phyloP scores from a whole-genome alignment of 1,140 invertebrate species.

The Drosophila ficusphila region DNA sequence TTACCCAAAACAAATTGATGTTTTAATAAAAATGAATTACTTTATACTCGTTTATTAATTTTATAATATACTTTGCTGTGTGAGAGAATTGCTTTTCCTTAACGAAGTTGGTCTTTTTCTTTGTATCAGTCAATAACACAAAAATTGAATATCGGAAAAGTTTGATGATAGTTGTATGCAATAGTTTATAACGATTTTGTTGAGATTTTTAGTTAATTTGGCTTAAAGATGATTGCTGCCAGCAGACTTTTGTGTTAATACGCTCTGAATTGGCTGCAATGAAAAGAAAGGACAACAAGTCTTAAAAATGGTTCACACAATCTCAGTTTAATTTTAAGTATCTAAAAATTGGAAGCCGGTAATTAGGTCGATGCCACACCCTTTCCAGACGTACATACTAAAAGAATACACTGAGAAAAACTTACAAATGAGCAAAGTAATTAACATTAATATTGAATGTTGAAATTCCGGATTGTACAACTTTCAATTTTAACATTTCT shows the following conservation, averaged over 20 bases:
- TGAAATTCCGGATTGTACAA: too few relatives aligned
- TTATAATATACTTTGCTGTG: slow-evolving; percentile 7
- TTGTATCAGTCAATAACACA: slow-evolving; percentile 29
- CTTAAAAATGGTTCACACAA: neutral
- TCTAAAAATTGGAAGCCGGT: neutral
- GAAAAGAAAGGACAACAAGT: neutral
- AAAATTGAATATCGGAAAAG: slow-evolving; percentile 32
- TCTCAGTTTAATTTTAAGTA: neutral
- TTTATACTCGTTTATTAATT: neutral
- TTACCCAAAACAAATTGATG: slow-evolving; percentile 21
- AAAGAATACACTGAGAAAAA: neutral
- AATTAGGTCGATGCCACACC: slow-evolving; percentile 48
- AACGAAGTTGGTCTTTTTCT: slow-evolving; percentile 19
- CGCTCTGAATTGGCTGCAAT: slow-evolving; percentile 49
- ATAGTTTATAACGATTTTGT: slow-evolving; percentile 11
- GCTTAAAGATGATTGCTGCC: slow-evolving; percentile 57
- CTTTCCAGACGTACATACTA: slow-evolving; percentile 16
- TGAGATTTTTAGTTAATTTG: slow-evolving; percentile 16
- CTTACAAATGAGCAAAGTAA: neutral
- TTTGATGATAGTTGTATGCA: slow-evolving; percentile 28
- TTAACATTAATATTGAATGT: neutral
- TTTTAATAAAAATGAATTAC: slow-evolving; percentile 8
- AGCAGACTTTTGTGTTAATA: slow-evolving; percentile 55
- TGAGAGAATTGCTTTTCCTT: slow-evolving; percentile 45
- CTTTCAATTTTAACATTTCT: neutral